Percentiles rank a stretch among this genome's conserved stretches.
These are phyloP conservation scores for Anoplophora glabripennis DNA, from an alignment of 1,140 invertebrate genomes.

Conservation along the genomic window DNA sequence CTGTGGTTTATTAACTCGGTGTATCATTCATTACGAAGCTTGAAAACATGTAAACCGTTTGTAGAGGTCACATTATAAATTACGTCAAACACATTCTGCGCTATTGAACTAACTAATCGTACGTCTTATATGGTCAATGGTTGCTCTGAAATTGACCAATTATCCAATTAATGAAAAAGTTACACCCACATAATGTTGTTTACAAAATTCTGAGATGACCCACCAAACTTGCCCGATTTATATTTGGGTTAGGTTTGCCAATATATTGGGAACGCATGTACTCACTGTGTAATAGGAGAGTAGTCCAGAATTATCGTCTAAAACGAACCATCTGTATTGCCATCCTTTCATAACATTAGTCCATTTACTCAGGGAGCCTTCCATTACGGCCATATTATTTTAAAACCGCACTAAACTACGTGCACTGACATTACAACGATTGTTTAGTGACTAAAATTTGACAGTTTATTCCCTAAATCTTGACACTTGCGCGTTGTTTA, in stretches of 20 bases:
- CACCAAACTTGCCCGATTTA: too few species aligned
- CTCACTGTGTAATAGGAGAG: conserved; percentile 96
- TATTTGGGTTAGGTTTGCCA: conserved; percentile 2
- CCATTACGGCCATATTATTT: conserved; percentile 68
- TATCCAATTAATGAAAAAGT: too few species aligned
- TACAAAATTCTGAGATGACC: too few species aligned
- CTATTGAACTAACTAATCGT: too few species aligned
- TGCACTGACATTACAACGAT: conserved; percentile 14
- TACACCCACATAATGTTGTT: too few species aligned
- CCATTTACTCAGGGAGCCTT: conserved; percentile 99
- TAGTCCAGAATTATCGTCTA: conserved; percentile 92
- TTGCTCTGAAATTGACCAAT: too few species aligned
- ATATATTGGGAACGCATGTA: conserved; percentile 33
- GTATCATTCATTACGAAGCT: too few species aligned
- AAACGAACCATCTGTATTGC: conserved; percentile 99
- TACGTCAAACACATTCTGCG: too few species aligned
- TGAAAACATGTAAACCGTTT: too few species aligned
- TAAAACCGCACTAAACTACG: conserved; percentile 13
- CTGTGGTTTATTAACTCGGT: too few species aligned
- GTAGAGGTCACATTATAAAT: too few species aligned
- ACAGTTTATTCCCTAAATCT: conserved; percentile 14
- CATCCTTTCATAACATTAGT: conserved; percentile 99
- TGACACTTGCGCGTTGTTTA: conserved; percentile 14
- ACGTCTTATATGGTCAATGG: too few species aligned
- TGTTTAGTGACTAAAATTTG: conserved; percentile 27